These are phyloP conservation scores for Phalacrocorax brasilianus DNA, from an alignment of 2,113 vertebrate species.

Conservation along the genomic window DNA sequence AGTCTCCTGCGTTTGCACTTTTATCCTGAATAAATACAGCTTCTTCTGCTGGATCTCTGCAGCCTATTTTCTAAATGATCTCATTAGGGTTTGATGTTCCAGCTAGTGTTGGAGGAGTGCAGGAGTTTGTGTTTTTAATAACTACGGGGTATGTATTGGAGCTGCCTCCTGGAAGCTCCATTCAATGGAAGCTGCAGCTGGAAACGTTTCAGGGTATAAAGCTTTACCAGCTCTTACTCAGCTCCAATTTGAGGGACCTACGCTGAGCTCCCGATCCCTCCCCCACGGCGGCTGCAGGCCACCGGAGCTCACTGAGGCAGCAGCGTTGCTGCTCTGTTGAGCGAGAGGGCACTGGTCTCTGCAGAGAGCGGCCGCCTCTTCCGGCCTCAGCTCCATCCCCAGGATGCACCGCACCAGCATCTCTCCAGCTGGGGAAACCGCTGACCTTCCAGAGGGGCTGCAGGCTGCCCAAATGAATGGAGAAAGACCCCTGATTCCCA, in stretches of 20 bases:
- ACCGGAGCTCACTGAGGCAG: not conserved
- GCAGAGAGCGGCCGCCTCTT: fast-evolving
- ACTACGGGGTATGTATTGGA: not conserved
- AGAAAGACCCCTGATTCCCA: not conserved
- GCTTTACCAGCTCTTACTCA: not conserved
- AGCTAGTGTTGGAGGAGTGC: not conserved
- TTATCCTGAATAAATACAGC: not conserved
- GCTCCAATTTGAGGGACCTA: conserved; percentile 9
- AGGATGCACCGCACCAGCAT: fast-evolving
- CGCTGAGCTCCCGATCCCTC: not conserved
- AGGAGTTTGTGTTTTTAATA: conserved; percentile 36
- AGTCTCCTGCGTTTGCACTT: not conserved
- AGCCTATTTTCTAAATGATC: conserved; percentile 31
- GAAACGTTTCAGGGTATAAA: conserved; percentile 38
- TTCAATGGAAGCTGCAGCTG: conserved; percentile 56
- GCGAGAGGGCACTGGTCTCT: not conserved
- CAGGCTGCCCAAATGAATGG: not conserved
- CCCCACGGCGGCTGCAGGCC: not conserved
- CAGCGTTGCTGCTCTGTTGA: not conserved
- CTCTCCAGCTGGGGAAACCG: not conserved
- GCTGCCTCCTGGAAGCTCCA: conserved; percentile 48
- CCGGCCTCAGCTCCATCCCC: not conserved
- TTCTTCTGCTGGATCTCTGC: conserved; percentile 16
- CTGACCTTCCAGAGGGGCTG: not conserved
- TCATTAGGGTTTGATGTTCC: conserved; percentile 36